phyloP scores from a whole-genome alignment of 2,888 invertebrate species.

The Thera obeliscata region DNA sequence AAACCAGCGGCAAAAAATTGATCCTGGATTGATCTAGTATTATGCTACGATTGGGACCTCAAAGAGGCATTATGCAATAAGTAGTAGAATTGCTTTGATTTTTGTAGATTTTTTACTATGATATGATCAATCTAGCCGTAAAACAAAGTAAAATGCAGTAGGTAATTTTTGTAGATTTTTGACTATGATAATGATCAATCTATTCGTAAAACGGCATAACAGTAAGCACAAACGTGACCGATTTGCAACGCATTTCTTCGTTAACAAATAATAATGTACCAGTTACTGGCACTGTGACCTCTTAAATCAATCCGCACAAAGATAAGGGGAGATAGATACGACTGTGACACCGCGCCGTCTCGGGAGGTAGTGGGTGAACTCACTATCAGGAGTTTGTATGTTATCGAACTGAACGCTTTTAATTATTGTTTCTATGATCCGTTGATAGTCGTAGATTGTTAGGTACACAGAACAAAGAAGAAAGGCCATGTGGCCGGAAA shows the following conservation, averaged over 20 bases:
- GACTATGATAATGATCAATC: too few relatives aligned
- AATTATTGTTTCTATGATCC: too few relatives aligned
- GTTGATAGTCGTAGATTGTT: too few relatives aligned
- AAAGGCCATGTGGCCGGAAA: too few relatives aligned
- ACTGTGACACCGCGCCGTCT: conserved; percentile 35
- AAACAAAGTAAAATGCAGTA: too few relatives aligned
- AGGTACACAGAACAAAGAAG: too few relatives aligned
- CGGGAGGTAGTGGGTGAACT: conserved; percentile 11
- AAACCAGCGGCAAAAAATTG: neutral
- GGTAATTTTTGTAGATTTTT: too few relatives aligned
- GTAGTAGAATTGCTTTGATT: too few relatives aligned
- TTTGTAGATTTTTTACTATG: too few relatives aligned
- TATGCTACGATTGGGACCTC: neutral
- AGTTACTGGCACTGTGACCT: conserved; percentile 31
- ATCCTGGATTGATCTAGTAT: neutral
- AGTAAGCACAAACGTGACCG: neutral
- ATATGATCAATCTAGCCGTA: too few relatives aligned
- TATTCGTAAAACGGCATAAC: too few relatives aligned
- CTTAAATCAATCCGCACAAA: conserved; percentile 22
- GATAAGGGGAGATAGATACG: conserved; percentile 27
- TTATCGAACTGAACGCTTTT: neutral
- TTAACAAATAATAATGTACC: conserved; percentile 16
- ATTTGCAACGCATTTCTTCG: conserved; percentile 3
- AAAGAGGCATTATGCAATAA: neutral
- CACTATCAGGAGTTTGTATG: neutral